Conservation (phyloP, 2,888 invertebrate species). For the Arctia plantaginis region DNA sequence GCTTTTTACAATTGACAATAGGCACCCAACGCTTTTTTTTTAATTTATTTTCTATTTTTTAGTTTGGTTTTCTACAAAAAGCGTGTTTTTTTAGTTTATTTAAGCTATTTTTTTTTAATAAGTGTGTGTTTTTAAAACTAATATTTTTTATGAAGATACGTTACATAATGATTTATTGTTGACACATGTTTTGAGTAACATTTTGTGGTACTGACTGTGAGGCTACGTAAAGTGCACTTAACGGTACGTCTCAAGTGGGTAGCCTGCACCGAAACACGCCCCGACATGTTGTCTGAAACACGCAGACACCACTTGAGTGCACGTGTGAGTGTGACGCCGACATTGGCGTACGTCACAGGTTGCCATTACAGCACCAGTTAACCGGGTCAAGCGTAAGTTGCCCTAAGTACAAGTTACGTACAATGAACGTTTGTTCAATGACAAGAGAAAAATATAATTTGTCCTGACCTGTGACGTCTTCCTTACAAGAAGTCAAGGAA, state of each 20-base stretch:
- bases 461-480: not conserved
- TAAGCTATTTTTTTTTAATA: too few species aligned
- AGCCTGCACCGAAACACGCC: conserved; percentile 8
- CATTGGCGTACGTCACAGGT: not conserved
- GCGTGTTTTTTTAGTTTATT: too few species aligned
- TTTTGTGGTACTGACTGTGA: conserved; percentile 3
- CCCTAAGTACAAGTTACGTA: not conserved
- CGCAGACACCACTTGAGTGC: conserved; percentile 19
- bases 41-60: too few species aligned
- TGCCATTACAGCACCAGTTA: not conserved
- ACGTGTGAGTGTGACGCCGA: conserved; percentile 12
- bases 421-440: not conserved
- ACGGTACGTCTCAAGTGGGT: conserved; percentile 19
- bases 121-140: too few species aligned
- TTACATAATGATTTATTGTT: not conserved
- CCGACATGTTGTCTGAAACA: conserved; percentile 11
- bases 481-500: not conserved
- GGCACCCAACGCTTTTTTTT: too few species aligned
- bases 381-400: not conserved
- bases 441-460: not conserved
- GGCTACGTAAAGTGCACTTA: conserved; percentile 20
- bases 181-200: not conserved
- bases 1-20: too few species aligned
- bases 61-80: too few species aligned
- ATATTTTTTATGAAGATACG: too few species aligned